Conservation (phyloP, 2,113 vertebrate species). For the Cottus gobio region DNA sequence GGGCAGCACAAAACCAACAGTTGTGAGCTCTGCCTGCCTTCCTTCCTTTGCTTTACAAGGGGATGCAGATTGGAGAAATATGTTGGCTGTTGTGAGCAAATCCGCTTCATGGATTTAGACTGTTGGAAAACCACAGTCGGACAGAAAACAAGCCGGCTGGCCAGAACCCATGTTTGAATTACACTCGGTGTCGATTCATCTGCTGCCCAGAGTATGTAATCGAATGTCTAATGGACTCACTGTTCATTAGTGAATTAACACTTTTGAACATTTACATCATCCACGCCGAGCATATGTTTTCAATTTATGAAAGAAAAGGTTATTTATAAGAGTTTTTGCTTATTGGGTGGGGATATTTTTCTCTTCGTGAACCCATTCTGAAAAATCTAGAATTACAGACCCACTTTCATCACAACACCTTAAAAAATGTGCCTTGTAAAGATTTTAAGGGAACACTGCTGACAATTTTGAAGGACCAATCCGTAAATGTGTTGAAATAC, state of each 20-base stretch:
- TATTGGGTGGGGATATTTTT: constrained; percentile 66
- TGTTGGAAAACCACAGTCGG: constrained; percentile 79
- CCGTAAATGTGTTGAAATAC: constrained; percentile 20
- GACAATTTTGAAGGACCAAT: constrained; percentile 3
- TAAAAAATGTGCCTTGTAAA: constrained; percentile 22
- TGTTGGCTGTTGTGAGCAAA: constrained; percentile 76
- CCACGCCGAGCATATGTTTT: constrained; percentile 57
- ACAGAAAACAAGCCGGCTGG: constrained; percentile 78
- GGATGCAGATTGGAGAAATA: constrained; percentile 75
- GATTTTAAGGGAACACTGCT: constrained; percentile 35
- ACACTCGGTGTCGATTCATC: constrained; percentile 76
- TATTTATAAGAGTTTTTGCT: constrained; percentile 56
- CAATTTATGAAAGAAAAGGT: constrained; percentile 54
- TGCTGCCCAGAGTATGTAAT: constrained; percentile 74
- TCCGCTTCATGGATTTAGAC: constrained; percentile 74
- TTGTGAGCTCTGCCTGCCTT: constrained; percentile 64
- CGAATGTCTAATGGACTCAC: constrained; percentile 77
- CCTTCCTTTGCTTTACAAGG: constrained; percentile 78
- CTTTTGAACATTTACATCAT: constrained; percentile 72
- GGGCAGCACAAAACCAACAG: constrained; percentile 75
- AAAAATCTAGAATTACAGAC: constrained; percentile 43
- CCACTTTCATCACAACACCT: constrained; percentile 40
- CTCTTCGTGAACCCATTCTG: constrained; percentile 42
- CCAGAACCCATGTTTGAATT: constrained; percentile 71
- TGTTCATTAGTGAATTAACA: constrained; percentile 80